A percentile compares a stretch with the other conserved stretches of the same genome.
Conservation (phyloP, 2,888 invertebrate species). For the Eilema depressum region DNA sequence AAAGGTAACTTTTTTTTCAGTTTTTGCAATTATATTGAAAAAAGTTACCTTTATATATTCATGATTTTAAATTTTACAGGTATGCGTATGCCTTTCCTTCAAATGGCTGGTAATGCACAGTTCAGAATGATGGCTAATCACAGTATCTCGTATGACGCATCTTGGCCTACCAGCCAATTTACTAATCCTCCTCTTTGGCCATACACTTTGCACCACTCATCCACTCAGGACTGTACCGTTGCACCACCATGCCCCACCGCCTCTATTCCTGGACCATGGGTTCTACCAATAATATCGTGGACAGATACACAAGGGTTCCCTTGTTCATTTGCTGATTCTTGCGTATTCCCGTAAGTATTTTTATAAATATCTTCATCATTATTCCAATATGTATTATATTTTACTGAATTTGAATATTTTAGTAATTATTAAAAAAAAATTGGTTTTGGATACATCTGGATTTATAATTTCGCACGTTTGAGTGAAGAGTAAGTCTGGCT, state of each 20-base stretch:
- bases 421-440: not conserved
- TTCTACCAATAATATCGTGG: slow-evolving; percentile 88
- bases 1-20: too few relatives aligned
- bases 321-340: slow-evolving; percentile 88
- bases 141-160: slow-evolving; percentile 87
- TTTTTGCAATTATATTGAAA: too few relatives aligned
- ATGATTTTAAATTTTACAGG: slow-evolving; percentile 59
- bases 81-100: slow-evolving; percentile 86
- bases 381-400: not conserved
- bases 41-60: not conserved
- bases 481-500: not conserved
- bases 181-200: slow-evolving; percentile 87
- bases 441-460: not conserved
- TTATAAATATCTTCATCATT: not conserved
- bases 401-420: too few relatives aligned
- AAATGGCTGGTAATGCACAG: slow-evolving; percentile 85
- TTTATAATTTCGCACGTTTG: not conserved
- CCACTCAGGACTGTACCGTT: slow-evolving; percentile 85
- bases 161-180: slow-evolving; percentile 84
- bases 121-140: slow-evolving; percentile 85
- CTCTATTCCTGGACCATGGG: slow-evolving; percentile 88
- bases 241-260: slow-evolving; percentile 85
- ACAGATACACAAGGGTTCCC: slow-evolving; percentile 72
- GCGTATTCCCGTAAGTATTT: slow-evolving; percentile 77
- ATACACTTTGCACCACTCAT: slow-evolving; percentile 89